Percentiles rank a stretch among this genome's conserved stretches.
Conservation (phyloP, 2,888 invertebrate species). For the Hofmannophila pseudospretella region DNA sequence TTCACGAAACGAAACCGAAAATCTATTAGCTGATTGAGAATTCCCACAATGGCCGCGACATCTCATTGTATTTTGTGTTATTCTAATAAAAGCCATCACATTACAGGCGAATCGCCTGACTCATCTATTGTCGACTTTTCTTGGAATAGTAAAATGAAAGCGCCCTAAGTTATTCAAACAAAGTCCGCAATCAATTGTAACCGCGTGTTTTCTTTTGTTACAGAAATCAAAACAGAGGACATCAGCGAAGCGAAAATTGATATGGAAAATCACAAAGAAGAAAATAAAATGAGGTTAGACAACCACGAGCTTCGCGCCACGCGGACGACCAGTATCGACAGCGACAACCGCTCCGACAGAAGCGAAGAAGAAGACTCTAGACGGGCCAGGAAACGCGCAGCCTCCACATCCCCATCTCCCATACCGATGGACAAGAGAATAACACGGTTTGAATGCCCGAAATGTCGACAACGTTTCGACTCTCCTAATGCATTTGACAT, state of each 20-base stretch:
- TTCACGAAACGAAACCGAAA: slow-evolving; percentile 27
- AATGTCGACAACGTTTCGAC: slow-evolving; percentile 85
- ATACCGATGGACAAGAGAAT: slow-evolving; percentile 59
- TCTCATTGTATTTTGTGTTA: slow-evolving; percentile 49
- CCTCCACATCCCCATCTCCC: slow-evolving; percentile 55
- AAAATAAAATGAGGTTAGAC: slow-evolving; percentile 51
- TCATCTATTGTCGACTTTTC: slow-evolving; percentile 74
- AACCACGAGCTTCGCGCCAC: slow-evolving; percentile 47
- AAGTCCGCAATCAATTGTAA: slow-evolving; percentile 56
- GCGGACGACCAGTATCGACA: slow-evolving; percentile 70
- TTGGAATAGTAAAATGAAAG: slow-evolving; percentile 71
- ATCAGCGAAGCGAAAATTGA: slow-evolving; percentile 69
- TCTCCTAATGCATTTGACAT: slow-evolving; percentile 84
- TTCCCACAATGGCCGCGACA: slow-evolving; percentile 41
- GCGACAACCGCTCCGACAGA: slow-evolving; percentile 76
- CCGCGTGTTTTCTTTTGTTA: slow-evolving; percentile 52
- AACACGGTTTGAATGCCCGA: slow-evolving; percentile 80
- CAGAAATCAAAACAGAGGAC: slow-evolving; percentile 74
- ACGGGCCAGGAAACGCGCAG: slow-evolving; percentile 58
- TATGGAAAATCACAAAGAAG: slow-evolving; percentile 32
- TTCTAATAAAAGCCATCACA: slow-evolving; percentile 45
- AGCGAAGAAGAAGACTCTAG: slow-evolving; percentile 67
- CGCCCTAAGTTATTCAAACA: slow-evolving; percentile 66
- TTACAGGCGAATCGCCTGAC: slow-evolving; percentile 60
- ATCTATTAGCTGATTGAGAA: slow-evolving; percentile 59